These are phyloP conservation scores for Urechis unicinctus DNA, from an alignment of 2,888 invertebrate genomes.

Conservation along the genomic window DNA sequence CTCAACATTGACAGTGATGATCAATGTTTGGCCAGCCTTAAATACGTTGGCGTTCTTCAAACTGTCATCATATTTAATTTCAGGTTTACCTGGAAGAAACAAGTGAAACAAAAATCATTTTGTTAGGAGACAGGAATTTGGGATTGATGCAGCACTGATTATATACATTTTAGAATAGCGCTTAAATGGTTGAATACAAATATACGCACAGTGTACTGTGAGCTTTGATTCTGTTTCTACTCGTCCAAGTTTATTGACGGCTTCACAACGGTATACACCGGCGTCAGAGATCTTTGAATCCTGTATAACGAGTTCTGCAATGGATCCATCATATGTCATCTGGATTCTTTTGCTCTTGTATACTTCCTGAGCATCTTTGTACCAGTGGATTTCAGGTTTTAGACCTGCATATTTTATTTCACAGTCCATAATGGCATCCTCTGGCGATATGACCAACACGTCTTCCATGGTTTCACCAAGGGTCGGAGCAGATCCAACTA, in stretches of 20 bases:
- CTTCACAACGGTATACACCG: constrained; percentile 40
- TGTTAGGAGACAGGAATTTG: no score
- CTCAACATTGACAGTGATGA: constrained; percentile 15
- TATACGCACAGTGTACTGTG: constrained; percentile 38
- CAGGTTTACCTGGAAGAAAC: constrained; percentile 13
- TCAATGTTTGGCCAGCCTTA: constrained; percentile 12
- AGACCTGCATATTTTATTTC: constrained; percentile 20
- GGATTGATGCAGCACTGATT: no score
- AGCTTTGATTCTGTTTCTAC: constrained; percentile 41
- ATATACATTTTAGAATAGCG: not conserved
- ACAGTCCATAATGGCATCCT: constrained; percentile 19
- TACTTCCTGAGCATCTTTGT: constrained; percentile 60
- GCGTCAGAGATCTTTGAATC: constrained; percentile 40
- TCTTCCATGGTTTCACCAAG: constrained; percentile 21
- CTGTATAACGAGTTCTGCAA: constrained; percentile 60
- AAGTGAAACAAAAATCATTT: no score
- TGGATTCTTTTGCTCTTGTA: constrained; percentile 52
- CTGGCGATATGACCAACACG: constrained; percentile 16
- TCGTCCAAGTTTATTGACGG: constrained; percentile 41
- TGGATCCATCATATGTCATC: constrained; percentile 58
- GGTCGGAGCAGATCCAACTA: constrained; percentile 39
- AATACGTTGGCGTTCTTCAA: constrained; percentile 8
- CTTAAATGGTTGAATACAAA: not conserved
- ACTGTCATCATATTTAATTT: constrained; percentile 15
- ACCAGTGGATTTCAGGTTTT: constrained; percentile 33